Base-by-base conservation (phyloP, 2,797 vertebrate genomes). In the Lerista edwardsae region DNA sequence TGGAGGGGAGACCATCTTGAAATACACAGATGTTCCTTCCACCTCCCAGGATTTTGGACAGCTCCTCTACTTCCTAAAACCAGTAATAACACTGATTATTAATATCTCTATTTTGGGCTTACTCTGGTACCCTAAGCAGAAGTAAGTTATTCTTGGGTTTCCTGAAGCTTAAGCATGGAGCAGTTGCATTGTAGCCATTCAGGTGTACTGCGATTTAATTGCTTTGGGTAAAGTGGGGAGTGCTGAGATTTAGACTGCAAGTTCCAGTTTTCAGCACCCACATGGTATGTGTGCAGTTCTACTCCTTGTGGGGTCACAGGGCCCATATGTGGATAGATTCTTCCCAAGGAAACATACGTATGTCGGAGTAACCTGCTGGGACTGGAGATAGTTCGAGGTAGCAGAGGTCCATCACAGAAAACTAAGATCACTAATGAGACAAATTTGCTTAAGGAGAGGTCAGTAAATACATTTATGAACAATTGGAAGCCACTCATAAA, bases 11-110 rank as follows among this genome's bases (percentile, higher is more conserved):
- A 3, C 19, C 65, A 68, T 17, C 23, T 27, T 57, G 79, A 44
- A 82, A 87, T 62, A 3, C 0, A 61, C 41, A 77, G 27, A 21
- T 34, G 79, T 67, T 82, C 78, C 51, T 67, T 83, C 80, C 51
- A 27, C 14, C 0, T 68, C 15, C 65, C 31, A 68, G 65, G 31
- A 36, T 17, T 19, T 6, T n/a, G 29, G 65, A 4, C 17, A 21
- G 15, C 31, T 68, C 31, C 31, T 68, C 12, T 68, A 31, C 31
- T 68, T 68, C 65, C n/a, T 68, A 68, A 68, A 36, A 34, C 65
- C 17, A 68, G n/a, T 34, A 21, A 36, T 31, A 68, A 9, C 17
- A 34, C n/a, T n/a, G n/a, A n/a, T n/a, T n/a, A n/a, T n/a, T n/a
- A n/a, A n/a, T n/a, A 19, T 17, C 65, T 68, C 65, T n/a, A 17